phyloP scores from a whole-genome alignment of 1,140 invertebrate genomes.

The Drosophila takahashii region DNA sequence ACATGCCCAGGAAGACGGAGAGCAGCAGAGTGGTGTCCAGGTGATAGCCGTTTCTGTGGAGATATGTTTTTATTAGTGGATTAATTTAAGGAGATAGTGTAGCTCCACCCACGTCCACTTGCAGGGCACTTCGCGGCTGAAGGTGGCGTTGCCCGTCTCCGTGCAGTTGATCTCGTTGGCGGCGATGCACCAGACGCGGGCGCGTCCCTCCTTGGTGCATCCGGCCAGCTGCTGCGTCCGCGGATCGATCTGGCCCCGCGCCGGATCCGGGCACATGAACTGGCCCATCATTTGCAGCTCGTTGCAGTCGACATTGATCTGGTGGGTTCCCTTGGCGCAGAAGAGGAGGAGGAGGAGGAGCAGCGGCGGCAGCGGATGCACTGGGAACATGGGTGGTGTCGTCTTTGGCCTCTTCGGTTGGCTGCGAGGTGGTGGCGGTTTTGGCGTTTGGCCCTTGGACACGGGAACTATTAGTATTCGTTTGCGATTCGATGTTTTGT shows the following conservation, averaged over 20 bases:
- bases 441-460: slow-evolving; percentile 26
- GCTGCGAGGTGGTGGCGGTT: slow-evolving; percentile 26
- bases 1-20: slow-evolving; percentile 98
- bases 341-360: slow-evolving; percentile 50
- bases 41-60: slow-evolving; percentile 94
- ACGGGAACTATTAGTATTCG: slow-evolving; percentile 21
- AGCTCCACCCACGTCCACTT: slow-evolving; percentile 95
- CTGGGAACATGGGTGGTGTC: slow-evolving; percentile 47
- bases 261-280: slow-evolving; percentile 93
- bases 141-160: slow-evolving; percentile 92
- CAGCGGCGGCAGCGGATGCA: slow-evolving; percentile 21
- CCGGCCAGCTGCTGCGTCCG: slow-evolving; percentile 94
- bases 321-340: slow-evolving; percentile 37
- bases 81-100: rapidly evolving
- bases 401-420: slow-evolving; percentile 16
- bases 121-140: slow-evolving; percentile 93
- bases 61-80: neutral
- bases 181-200: slow-evolving; percentile 90
- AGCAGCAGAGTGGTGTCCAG: slow-evolving; percentile 96
- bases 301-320: slow-evolving; percentile 87
- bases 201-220: slow-evolving; percentile 89
- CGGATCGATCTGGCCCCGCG: slow-evolving; percentile 92
- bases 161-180: slow-evolving; percentile 93
- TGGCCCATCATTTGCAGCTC: slow-evolving; percentile 91
- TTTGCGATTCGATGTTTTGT: slow-evolving; percentile 47